A percentile compares a stretch with the other conserved stretches of the same genome.
These are phyloP conservation scores for Zonitis immaculata DNA, from an alignment of 2,888 invertebrate genomes.

Conservation along the genomic window DNA sequence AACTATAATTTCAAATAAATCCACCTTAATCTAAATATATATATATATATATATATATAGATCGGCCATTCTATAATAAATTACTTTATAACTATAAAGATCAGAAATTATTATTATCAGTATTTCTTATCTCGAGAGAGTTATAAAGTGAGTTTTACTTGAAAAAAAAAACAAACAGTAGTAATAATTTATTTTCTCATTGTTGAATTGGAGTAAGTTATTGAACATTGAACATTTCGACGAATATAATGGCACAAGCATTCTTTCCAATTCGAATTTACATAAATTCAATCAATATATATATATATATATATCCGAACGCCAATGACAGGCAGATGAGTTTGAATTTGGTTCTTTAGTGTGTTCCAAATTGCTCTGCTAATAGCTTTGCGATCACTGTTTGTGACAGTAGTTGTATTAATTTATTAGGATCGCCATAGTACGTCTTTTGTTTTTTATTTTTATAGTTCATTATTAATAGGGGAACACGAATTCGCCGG, in stretches of 20 bases:
- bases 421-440: slow-evolving; percentile 27
- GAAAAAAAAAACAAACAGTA: too few species aligned
- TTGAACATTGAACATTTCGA: too few species aligned
- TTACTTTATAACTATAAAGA: neutral
- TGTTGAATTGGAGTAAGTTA: too few species aligned
- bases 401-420: slow-evolving; percentile 31
- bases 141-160: neutral
- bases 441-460: neutral
- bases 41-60: too few species aligned
- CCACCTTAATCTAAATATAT: neutral
- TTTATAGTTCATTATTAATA: too few species aligned
- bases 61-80: neutral
- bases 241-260: too few species aligned
- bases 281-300: slow-evolving; percentile 41
- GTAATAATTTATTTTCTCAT: too few species aligned
- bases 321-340: slow-evolving; percentile 16
- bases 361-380: slow-evolving; percentile 27
- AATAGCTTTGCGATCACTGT: slow-evolving; percentile 35
- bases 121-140: neutral
- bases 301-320: too few species aligned
- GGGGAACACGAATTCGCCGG: too few species aligned
- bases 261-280: slow-evolving; percentile 24
- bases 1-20: neutral
- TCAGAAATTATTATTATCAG: neutral
- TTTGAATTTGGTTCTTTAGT: slow-evolving; percentile 15